Evolutionary conservation across 2,113 vertebrate species (phyloP), one percentile per base, ranked within the genome.

Genomic region (Piaya cayana): DNA sequence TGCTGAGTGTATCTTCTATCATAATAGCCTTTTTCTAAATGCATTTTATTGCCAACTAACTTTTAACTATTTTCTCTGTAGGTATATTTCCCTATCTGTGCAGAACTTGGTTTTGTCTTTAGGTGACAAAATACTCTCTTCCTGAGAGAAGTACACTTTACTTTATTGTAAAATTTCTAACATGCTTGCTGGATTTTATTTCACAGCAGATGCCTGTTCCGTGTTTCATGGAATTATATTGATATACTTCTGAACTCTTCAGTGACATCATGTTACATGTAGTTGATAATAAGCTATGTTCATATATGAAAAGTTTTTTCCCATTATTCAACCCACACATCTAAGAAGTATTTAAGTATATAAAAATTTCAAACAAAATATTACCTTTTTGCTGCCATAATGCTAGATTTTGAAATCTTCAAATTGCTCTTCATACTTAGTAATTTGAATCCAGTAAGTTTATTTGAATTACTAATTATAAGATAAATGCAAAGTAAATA

Each of bases 111-210:
- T 84, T 63, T 86, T 76, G 67, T 82, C 13, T 90, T 90, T 49
- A 87, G 29, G 30, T 90, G 72, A 71, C 23, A 91, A 93, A 56
- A 49, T 77, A 65, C 52, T 96, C 15, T 93, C 15, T 94, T 90
- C 43, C 13, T 81, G 19, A 86, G 32, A 56, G 10, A 81, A 55
- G 4, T n/a, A 90, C 9, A 65, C 19, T 49, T 49, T 49, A 49
- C 32, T 90, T 93, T 90, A 21, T 71, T 74, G 19, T 15, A 91
- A 94, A 87, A 92, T 27, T 86, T 92, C 50, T 27, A 77, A 26
- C 20, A 67, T 9, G 2, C 47, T 59, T 83, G 3, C 34, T 86
- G 60, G 19, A 65, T 9, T 65, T 3, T 18, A 12, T 80, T 93
- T 89, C 63, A 75, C 11, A 82, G 55, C 47, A 94, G 16, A 84